These are phyloP conservation scores for Aleadryas rufinucha DNA, from an alignment of 2,113 vertebrate species.

Conservation along the genomic window DNA sequence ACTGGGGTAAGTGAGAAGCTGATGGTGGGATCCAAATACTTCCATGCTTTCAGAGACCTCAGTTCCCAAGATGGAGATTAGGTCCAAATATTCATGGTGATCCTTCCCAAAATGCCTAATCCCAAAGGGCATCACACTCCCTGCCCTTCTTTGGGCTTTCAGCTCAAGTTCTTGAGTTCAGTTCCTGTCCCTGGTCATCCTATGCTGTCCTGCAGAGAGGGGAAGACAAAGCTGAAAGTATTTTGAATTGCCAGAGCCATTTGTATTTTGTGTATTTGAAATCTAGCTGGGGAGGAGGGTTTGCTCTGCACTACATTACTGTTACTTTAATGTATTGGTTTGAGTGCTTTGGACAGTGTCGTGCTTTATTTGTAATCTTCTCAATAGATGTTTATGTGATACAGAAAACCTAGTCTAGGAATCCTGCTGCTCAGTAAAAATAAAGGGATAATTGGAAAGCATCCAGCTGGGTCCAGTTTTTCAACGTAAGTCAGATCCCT, in stretches of 20 bases:
- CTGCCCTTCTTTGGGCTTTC: background rate
- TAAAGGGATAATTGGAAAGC: background rate
- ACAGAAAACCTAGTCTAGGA: background rate
- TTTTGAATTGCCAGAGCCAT: background rate
- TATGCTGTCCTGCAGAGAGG: background rate
- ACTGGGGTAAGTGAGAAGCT: background rate
- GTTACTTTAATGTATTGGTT: background rate
- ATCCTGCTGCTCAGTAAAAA: background rate
- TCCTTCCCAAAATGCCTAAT: background rate
- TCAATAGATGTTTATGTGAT: background rate
- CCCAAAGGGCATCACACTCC: accelerated
- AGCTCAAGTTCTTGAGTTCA: background rate
- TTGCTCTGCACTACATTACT: background rate
- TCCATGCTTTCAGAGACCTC: background rate
- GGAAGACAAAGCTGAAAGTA: background rate
- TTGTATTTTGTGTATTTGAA: background rate
- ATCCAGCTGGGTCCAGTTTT: background rate
- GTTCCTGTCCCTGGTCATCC: background rate
- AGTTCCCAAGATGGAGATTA: background rate
- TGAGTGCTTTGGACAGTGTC: background rate
- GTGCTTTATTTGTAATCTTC: background rate
- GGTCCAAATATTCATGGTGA: background rate
- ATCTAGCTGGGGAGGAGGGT: background rate
- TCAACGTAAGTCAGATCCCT: background rate
- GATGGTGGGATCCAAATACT: background rate